Evolutionary conservation across 2,888 invertebrate species (phyloP).

Genomic region (Drosophila rellima): DNA sequence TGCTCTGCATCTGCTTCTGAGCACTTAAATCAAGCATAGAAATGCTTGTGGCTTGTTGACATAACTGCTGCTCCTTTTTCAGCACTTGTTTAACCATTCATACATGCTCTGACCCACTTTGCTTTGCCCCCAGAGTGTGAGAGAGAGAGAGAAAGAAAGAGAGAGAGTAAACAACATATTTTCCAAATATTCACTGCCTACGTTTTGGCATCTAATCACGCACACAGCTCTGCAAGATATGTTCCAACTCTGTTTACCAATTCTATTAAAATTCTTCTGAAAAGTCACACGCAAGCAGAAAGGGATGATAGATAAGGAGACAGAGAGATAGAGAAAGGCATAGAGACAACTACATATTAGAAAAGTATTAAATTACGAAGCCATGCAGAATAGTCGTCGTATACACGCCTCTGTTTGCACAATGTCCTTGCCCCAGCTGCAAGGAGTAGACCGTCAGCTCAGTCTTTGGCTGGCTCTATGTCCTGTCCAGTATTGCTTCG

Average conservation of each 20-base stretch:
- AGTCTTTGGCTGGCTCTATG: conserved; percentile 9
- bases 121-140: background rate
- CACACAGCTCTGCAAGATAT: conserved; percentile 5
- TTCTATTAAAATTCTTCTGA: conserved; percentile 79
- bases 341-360: conserved; percentile 72
- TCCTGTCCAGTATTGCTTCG: conserved; percentile 25
- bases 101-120: conserved; percentile 34
- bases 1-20: conserved; percentile 21
- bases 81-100: conserved; percentile 42
- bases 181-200: conserved; percentile 60
- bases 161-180: conserved; percentile 48
- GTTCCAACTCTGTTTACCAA: conserved; percentile 74
- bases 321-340: background rate
- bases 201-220: conserved; percentile 72
- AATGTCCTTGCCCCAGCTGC: conserved; percentile 58
- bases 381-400: conserved; percentile 37
- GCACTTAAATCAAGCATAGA: conserved; percentile 43
- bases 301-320: conserved; percentile 12
- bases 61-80: conserved; percentile 30
- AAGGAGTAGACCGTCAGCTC: conserved; percentile 5
- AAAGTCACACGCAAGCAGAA: conserved; percentile 57
- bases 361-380: conserved; percentile 79
- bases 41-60: conserved; percentile 53
- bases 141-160: background rate
- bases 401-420: conserved; percentile 76